These are phyloP conservation scores for Brachypodius melanocephalos DNA, from an alignment of 2,113 vertebrate species.

Conservation along the genomic window DNA sequence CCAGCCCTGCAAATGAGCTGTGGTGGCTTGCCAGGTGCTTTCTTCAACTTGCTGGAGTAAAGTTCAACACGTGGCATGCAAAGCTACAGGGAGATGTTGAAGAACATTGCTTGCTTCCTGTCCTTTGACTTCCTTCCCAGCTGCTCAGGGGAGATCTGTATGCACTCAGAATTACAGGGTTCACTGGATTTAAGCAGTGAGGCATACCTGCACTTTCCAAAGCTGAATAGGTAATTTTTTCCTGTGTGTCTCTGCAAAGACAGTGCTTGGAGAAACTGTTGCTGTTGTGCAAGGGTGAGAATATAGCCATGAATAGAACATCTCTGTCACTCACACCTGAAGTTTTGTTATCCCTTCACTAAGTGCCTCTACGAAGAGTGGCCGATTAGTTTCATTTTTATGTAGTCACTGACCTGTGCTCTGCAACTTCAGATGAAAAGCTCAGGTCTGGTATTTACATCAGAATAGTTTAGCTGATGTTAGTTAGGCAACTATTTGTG, in stretches of 20 bases:
- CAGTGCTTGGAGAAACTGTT: neutral
- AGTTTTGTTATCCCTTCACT: neutral
- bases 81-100: neutral
- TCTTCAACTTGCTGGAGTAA: neutral
- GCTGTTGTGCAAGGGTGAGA: neutral
- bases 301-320: neutral
- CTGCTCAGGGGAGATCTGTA: neutral
- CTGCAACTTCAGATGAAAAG: neutral
- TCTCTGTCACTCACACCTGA: neutral
- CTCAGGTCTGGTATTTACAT: neutral
- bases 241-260: neutral
- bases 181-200: neutral
- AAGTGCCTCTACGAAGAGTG: neutral
- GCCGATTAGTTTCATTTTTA: fast-evolving
- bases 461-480: neutral
- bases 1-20: neutral
- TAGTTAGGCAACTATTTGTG: neutral
- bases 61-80: fast-evolving
- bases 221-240: neutral
- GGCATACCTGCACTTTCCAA: neutral
- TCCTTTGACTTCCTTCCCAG: neutral
- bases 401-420: neutral
- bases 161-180: neutral
- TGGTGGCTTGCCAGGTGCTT: neutral
- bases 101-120: fast-evolving